A percentile compares a stretch with the other conserved stretches of the same genome.
Conservation (phyloP, 2,797 vertebrate species). For the Falco rusticolus region DNA sequence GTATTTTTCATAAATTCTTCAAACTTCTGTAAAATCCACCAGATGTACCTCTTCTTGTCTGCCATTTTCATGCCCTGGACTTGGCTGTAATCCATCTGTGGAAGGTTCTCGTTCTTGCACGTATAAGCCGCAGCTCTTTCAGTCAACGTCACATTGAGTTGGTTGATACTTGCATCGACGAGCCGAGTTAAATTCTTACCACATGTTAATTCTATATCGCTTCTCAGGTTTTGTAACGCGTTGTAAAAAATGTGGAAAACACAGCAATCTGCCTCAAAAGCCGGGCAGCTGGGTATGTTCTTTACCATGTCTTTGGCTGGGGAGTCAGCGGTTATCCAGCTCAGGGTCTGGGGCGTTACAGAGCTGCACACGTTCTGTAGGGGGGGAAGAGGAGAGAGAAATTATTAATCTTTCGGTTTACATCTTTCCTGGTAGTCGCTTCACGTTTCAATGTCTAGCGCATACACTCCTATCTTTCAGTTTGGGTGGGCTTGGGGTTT, state of each 20-base stretch:
- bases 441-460: not conserved
- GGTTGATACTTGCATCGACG: accelerated
- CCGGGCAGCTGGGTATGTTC: accelerated
- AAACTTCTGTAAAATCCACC: not conserved
- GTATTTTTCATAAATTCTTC: accelerated
- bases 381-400: not conserved
- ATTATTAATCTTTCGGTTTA: not conserved
- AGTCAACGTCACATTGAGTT: not conserved
- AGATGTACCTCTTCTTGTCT: not conserved
- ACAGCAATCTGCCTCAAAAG: not conserved
- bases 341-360: accelerated
- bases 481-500: accelerated
- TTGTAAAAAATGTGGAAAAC: not conserved
- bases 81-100: accelerated
- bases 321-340: accelerated
- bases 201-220: not conserved
- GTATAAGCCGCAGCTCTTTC: not conserved
- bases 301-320: accelerated
- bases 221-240: accelerated
- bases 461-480: not conserved
- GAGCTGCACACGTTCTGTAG: not conserved
- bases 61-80: accelerated
- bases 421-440: not conserved
- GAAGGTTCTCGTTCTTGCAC: not conserved
- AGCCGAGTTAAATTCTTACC: accelerated